A percentile compares a stretch with the other conserved stretches of the same genome.
These are phyloP conservation scores for Watsonalla cultraria DNA, from an alignment of 2,888 invertebrate genomes.

Conservation along the genomic window DNA sequence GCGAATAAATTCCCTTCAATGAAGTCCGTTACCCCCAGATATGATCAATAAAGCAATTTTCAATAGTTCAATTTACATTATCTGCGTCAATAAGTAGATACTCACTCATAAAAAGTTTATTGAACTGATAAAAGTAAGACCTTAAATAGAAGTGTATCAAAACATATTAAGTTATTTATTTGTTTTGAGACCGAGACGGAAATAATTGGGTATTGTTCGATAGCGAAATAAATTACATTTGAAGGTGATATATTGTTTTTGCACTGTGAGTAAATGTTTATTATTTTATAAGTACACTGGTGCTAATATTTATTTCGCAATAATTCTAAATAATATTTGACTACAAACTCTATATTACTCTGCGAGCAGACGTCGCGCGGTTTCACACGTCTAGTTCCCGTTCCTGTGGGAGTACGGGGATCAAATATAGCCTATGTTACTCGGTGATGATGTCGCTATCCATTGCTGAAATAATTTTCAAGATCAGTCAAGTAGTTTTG, in stretches of 20 bases:
- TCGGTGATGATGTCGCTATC: too few relatives aligned
- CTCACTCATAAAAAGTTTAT: slow-evolving; percentile 45
- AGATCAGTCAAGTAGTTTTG: too few relatives aligned
- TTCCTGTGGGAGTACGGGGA: too few relatives aligned
- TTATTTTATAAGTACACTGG: too few relatives aligned
- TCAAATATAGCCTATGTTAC: too few relatives aligned
- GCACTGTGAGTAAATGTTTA: too few relatives aligned
- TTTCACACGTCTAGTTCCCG: too few relatives aligned
- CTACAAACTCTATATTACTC: too few relatives aligned
- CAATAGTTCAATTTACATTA: slow-evolving; percentile 29
- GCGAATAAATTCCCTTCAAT: slow-evolving; percentile 14
- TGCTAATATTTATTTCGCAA: too few relatives aligned
- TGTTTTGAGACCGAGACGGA: slow-evolving; percentile 12
- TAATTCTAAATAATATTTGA: too few relatives aligned
- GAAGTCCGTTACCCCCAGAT: slow-evolving; percentile 19
- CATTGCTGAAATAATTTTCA: too few relatives aligned
- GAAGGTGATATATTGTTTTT: not conserved
- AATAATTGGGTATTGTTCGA: slow-evolving; percentile 21
- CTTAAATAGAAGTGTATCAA: slow-evolving; percentile 31
- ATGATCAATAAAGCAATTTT: slow-evolving; percentile 8
- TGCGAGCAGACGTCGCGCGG: too few relatives aligned
- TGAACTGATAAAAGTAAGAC: slow-evolving; percentile 49
- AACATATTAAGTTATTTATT: slow-evolving; percentile 22
- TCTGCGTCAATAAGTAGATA: slow-evolving; percentile 14
- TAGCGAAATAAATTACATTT: slow-evolving; percentile 14